A percentile compares a stretch with the other conserved stretches of the same genome.
These are phyloP conservation scores for Alcis repandata DNA, from an alignment of 2,888 invertebrate genomes.

Conservation along the genomic window DNA sequence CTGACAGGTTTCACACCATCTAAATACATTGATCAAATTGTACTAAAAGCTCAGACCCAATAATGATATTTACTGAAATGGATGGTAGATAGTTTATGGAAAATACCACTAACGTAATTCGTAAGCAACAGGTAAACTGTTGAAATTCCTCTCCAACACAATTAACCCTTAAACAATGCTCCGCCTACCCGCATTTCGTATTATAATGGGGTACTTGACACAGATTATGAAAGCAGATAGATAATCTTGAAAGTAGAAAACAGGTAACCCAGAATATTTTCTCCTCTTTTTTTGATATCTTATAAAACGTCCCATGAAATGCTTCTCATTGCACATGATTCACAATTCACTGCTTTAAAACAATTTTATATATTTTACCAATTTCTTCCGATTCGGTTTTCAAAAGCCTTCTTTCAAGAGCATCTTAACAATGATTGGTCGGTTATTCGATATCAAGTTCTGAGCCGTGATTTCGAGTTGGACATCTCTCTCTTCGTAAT, in stretches of 20 bases:
- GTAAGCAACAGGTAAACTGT: constrained; percentile 23
- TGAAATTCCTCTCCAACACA: constrained; percentile 8
- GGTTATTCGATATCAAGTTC: background rate
- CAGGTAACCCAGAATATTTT: too few relatives aligned
- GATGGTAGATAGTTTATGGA: background rate
- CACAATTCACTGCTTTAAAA: too few relatives aligned
- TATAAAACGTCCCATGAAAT: too few relatives aligned
- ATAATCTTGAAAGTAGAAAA: background rate
- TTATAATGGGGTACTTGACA: background rate
- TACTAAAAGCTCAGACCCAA: background rate
- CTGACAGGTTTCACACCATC: too few relatives aligned
- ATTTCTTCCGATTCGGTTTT: too few relatives aligned
- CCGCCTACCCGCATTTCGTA: constrained; percentile 21
- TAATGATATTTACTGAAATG: background rate
- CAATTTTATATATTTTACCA: too few relatives aligned
- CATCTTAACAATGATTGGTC: background rate
- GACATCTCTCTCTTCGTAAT: background rate
- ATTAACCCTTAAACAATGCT: constrained; percentile 25
- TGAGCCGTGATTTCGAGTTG: too few relatives aligned
- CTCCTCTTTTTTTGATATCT: too few relatives aligned
- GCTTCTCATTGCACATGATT: too few relatives aligned
- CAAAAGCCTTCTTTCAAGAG: too few relatives aligned
- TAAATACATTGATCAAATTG: background rate
- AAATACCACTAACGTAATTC: background rate
- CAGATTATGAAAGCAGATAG: constrained; percentile 4